Base-by-base conservation (phyloP, 30 jellyfish, hydroid and myxozoan species). In the Hydractinia symbiolongicarpus region DNA sequence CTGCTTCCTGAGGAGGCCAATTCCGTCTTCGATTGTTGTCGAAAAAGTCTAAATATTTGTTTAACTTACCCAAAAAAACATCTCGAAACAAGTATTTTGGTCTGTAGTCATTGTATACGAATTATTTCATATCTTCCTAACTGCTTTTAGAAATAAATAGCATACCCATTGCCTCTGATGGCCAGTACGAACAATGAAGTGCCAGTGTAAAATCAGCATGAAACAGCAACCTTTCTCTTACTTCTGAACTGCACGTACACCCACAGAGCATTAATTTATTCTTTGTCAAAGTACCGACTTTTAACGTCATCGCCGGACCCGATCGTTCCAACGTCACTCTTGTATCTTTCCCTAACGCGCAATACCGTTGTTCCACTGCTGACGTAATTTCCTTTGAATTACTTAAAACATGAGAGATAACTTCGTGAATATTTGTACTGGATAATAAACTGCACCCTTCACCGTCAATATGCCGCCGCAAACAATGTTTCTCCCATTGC, bases 151-250 rank as follows among this genome's bases (percentile, higher is more conserved):
- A 30, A 30, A 30, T 1, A 30, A 30, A 30, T 64, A 13, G 19
- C 53, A 19, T 71, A 71, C 80, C 80, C n/a, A 20, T n/a, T 82
- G 89, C 82, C 20, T 72, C 61, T 53, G 13, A 9, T 19, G 89
- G 89, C 89, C 89, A 82, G 54, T 11, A 78, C 8, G 62, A 54
- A 44, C 85, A 82, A 21, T 82, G 89, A 66, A 82, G 68, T 6
- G 66, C 89, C 30, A 82, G 49, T 5, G 89, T 82, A 40, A 30
- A 64, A 13, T 72, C 81, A 7, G 64, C 50, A 14, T 72, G 81
- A 9, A 72, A 40, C 10, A 72, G 70, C 1, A 58, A 17, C 21
- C 60, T 72, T 52, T 72, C 81, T 72, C 81, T 72, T 7, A 17
- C 55, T 7, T 58, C 44, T 7, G 21, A 54, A 17, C 4, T 53